Base-by-base conservation (phyloP, 2,113 vertebrate species). In the Silurus glanis region DNA sequence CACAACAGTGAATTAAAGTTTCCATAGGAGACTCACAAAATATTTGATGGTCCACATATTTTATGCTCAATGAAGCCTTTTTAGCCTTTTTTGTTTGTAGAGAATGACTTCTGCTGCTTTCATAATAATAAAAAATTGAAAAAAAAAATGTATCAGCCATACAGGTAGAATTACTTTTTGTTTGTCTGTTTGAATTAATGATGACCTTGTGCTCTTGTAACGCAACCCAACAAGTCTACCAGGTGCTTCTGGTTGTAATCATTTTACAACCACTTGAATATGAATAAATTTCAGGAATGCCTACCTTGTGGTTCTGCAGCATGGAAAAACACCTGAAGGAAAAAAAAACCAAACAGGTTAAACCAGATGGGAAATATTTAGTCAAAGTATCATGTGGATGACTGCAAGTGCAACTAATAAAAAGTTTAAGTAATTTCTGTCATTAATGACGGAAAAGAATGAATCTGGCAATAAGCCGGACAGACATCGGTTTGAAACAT, bases 211-310 rank as follows among this genome's bases (percentile, higher is more conserved):
- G 82, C 25, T 55, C 59, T 66, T 74, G 64, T 45, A 69, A 61
- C 81, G 37, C 49, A 37, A 59, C 23, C 53, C 19, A 80, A 51
- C 16, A 66, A 23, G 25, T 67, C n/a, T 62, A 69, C 8, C 82
- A 84, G 66, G 76, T 85, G 83, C 19, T 37, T 81, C 51, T 53
- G 23, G 9, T 14, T 61, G 58, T 83, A 9, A 62, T 66, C 8
- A 49, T 80, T 71, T 86, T 72, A 45, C 12, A 51, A 66, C 21
- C 56, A 10, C 10, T 47, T 72, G 7, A 13, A 9, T 58, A 64
- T 66, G 61, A 49, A 64, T 56, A 13, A 56, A 69, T 37, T 4
- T 8, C 19, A 53, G 51, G n/a, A 80, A 85, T 69, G 53, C 51
- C 25, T 28, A 21, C n/a, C 6, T 66, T 79, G 49, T 85, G 37